phyloP scores from a whole-genome alignment of 2,113 vertebrate genomes.

The Psettodes erumei region DNA sequence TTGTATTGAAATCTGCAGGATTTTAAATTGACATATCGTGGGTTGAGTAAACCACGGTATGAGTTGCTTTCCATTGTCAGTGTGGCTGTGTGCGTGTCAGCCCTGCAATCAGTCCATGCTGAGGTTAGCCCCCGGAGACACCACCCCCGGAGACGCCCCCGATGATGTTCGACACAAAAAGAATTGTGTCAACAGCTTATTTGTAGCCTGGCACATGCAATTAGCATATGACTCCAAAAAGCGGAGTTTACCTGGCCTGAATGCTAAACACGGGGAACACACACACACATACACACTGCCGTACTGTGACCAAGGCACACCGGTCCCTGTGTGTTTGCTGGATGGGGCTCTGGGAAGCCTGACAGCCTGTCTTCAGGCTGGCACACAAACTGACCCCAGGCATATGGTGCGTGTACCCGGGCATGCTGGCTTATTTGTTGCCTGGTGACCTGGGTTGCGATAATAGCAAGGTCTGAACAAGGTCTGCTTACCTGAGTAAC shows the following conservation, averaged over 20 bases:
- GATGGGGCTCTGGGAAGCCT: conserved; percentile 57
- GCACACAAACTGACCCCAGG: conserved; percentile 70
- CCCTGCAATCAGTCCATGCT: background rate
- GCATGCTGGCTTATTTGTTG: conserved; percentile 68
- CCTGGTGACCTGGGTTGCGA: conserved; percentile 59
- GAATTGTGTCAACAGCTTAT: background rate
- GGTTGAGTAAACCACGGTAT: background rate
- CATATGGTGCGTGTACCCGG: conserved; percentile 76
- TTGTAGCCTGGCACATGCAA: conserved; percentile 20
- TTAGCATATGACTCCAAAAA: conserved; percentile 8
- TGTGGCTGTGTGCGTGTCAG: background rate
- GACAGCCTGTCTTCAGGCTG: conserved; percentile 66
- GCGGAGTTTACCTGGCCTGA: conserved; percentile 17
- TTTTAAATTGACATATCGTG: background rate
- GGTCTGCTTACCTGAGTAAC: conserved; percentile 16
- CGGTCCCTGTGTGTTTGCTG: conserved; percentile 51
- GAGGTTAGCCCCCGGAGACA: background rate
- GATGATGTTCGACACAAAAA: background rate
- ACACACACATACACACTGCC: too few relatives aligned
- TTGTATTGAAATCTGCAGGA: background rate
- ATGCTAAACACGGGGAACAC: conserved; percentile 24
- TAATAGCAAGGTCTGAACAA: conserved; percentile 38
- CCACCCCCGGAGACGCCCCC: background rate
- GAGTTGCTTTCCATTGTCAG: background rate
- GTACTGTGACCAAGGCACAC: conserved; percentile 7